phyloP scores from a whole-genome alignment of 1,140 invertebrate genomes.

The Drosophila jambulina region DNA sequence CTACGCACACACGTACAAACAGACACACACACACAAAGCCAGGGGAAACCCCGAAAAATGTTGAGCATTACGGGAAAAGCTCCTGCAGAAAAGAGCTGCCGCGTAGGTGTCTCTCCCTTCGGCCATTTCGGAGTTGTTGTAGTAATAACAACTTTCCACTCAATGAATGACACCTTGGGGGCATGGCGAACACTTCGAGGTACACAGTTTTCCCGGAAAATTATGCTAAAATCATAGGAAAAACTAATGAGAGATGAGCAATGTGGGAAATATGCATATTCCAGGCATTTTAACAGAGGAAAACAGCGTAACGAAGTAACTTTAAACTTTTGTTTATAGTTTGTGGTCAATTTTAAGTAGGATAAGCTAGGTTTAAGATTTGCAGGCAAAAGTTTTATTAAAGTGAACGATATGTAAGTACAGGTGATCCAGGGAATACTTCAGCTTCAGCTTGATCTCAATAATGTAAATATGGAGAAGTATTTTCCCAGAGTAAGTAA shows the following conservation, averaged over 20 bases:
- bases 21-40: neutral
- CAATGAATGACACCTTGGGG: slow-evolving; percentile 54
- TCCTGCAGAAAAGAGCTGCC: slow-evolving; percentile 7
- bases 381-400: neutral
- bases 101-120: slow-evolving; percentile 19
- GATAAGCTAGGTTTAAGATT: neutral
- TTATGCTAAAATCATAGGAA: slow-evolving; percentile 16
- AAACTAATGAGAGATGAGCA: slow-evolving; percentile 32
- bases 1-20: neutral
- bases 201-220: slow-evolving; percentile 25
- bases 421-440: neutral
- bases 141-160: slow-evolving; percentile 45
- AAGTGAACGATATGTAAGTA: neutral
- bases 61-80: slow-evolving; percentile 22
- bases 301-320: neutral
- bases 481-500: neutral
- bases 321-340: neutral
- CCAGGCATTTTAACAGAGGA: neutral
- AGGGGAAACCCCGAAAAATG: slow-evolving; percentile 22
- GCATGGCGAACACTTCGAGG: slow-evolving; percentile 33
- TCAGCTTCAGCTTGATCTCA: neutral
- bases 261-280: slow-evolving; percentile 5
- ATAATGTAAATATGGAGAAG: neutral
- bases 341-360: neutral
- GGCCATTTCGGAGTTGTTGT: slow-evolving; percentile 34